A percentile compares a stretch with the other conserved stretches of the same genome.
Evolutionary conservation across 2,888 invertebrate genomes (phyloP).

Genomic region (Boloria selene): DNA sequence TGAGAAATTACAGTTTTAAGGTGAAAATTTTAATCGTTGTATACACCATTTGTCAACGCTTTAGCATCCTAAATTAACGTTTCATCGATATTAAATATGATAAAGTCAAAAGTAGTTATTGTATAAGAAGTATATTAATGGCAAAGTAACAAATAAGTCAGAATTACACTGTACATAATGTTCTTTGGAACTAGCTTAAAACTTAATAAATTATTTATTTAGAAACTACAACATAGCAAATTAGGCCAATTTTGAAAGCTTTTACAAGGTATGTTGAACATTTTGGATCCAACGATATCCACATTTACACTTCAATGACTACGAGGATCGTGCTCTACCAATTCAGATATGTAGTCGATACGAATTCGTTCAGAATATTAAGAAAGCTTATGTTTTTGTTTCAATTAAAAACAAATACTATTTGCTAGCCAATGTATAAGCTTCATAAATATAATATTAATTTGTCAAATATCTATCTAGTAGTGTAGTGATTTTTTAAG

Average conservation of each 20-base stretch:
- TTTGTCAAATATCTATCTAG: too few species aligned
- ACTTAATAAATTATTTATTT: too few species aligned
- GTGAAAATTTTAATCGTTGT: not conserved
- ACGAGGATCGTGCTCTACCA: conserved; percentile 3
- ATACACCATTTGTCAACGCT: conserved; percentile 5
- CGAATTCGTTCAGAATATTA: not conserved
- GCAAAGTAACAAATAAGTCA: too few species aligned
- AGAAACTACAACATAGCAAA: not conserved
- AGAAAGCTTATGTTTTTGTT: not conserved
- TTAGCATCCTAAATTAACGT: not conserved
- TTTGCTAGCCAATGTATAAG: not conserved
- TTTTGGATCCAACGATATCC: not conserved
- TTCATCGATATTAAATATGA: not conserved
- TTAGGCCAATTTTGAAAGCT: not conserved
- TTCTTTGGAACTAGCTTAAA: too few species aligned
- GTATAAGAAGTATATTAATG: too few species aligned
- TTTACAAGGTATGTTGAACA: not conserved
- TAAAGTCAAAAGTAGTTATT: too few species aligned
- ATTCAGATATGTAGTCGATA: not conserved
- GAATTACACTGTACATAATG: too few species aligned
- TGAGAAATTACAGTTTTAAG: conserved; percentile 9
- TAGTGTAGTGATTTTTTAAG: too few species aligned
- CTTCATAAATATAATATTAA: too few species aligned
- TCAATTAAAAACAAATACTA: not conserved
- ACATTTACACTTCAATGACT: conserved; percentile 2